Conservation (phyloP, 1,140 invertebrate genomes). For the Anastrepha obliqua region DNA sequence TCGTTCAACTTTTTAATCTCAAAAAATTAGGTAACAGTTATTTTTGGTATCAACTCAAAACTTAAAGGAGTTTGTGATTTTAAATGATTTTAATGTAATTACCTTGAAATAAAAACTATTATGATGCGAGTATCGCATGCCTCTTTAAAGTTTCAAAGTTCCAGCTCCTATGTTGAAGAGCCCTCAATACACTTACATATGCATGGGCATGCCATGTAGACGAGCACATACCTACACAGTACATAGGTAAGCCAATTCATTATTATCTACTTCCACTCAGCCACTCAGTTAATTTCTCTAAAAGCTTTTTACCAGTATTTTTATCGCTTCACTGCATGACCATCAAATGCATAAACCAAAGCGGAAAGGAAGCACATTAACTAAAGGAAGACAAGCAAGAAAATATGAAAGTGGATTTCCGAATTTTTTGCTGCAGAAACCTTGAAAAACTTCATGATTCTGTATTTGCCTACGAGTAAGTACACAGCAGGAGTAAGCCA, state of each 20-base stretch:
- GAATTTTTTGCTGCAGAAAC: neutral
- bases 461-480: neutral
- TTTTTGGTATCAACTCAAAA: too few relatives aligned
- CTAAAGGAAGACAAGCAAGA: neutral
- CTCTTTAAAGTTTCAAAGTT: too few relatives aligned
- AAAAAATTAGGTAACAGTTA: too few relatives aligned
- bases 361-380: neutral
- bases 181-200: too few relatives aligned
- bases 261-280: constrained; percentile 9
- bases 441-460: neutral
- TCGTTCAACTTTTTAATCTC: too few relatives aligned
- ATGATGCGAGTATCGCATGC: too few relatives aligned
- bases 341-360: constrained; percentile 16
- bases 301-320: constrained; percentile 15
- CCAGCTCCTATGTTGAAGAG: too few relatives aligned
- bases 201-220: too few relatives aligned
- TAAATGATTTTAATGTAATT: too few relatives aligned
- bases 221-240: neutral
- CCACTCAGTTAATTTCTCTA: constrained; percentile 36
- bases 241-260: neutral
- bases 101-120: too few relatives aligned
- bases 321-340: constrained; percentile 35
- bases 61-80: too few relatives aligned
- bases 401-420: neutral
- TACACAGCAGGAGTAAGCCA: too few relatives aligned